Percentiles rank a stretch among this genome's conserved stretches.
Evolutionary conservation across 2,797 vertebrate species (phyloP).

Genomic region (Benthosema pterotum): DNA sequence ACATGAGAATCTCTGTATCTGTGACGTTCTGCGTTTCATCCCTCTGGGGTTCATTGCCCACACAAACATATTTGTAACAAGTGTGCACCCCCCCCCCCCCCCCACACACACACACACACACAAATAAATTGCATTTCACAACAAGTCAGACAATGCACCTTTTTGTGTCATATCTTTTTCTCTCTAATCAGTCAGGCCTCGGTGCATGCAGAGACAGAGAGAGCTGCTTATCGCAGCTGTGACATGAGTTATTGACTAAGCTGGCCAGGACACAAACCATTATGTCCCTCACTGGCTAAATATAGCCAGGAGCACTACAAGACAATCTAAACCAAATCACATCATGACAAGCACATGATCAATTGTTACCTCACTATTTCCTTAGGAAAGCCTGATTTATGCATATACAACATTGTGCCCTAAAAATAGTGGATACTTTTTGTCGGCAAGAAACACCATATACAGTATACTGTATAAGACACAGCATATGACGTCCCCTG

Average conservation of each 20-base stretch:
- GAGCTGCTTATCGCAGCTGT: slow-evolving; percentile 25
- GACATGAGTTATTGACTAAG: slow-evolving; percentile 22
- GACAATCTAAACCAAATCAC: slow-evolving; percentile 28
- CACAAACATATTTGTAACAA: neutral
- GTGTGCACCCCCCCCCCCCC: neutral
- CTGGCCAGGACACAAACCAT: slow-evolving; percentile 12
- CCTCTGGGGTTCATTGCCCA: no score
- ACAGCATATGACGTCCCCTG: no score
- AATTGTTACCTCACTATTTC: slow-evolving; percentile 9
- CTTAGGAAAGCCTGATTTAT: no score
- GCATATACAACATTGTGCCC: no score
- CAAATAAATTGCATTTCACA: slow-evolving; percentile 9
- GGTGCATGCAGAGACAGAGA: slow-evolving; percentile 1
- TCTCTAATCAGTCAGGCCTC: neutral
- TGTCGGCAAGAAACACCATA: no score
- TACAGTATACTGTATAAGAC: no score
- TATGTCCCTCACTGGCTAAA: slow-evolving; percentile 21
- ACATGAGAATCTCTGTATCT: no score
- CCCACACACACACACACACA: slow-evolving; percentile 1
- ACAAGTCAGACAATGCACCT: slow-evolving; percentile 3
- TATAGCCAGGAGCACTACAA: neutral
- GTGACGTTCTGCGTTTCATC: no score
- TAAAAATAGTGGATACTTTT: no score
- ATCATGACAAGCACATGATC: slow-evolving; percentile 17
- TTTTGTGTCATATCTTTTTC: neutral